A percentile compares a stretch with the other conserved stretches of the same genome.
These are phyloP conservation scores for Passer domesticus DNA, from an alignment of 2,113 vertebrate species.

Conservation along the genomic window DNA sequence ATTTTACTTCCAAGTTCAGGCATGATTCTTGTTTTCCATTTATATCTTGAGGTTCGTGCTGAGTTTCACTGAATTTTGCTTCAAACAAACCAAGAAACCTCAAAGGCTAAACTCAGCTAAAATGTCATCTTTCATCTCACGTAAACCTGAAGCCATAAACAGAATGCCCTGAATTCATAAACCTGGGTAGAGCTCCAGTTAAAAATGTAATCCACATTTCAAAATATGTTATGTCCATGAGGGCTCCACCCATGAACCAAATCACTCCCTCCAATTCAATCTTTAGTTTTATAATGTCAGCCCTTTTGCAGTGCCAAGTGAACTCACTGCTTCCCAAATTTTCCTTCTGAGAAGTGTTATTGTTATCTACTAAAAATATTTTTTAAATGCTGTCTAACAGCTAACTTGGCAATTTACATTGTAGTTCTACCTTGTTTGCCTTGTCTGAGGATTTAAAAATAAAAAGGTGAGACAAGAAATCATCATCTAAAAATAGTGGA, in stretches of 20 bases:
- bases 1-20: background rate
- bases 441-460: background rate
- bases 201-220: constrained; percentile 22
- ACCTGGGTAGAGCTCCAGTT: constrained; percentile 33
- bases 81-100: constrained; percentile 62
- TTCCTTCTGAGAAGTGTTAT: background rate
- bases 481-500: background rate
- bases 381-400: background rate
- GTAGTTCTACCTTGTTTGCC: background rate
- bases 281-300: background rate
- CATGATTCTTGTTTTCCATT: constrained; percentile 23
- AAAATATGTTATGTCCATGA: background rate
- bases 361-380: background rate
- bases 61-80: constrained; percentile 24
- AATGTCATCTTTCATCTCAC: constrained; percentile 42
- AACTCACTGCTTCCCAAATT: background rate
- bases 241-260: constrained; percentile 25
- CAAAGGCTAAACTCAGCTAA: constrained; percentile 40
- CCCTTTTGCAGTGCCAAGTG: background rate
- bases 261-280: background rate
- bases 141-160: constrained; percentile 43
- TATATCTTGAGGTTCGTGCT: background rate
- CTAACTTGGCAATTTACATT: background rate
- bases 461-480: background rate
- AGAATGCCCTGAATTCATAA: constrained; percentile 46